These are phyloP conservation scores for Antennarius maculatus DNA, from an alignment of 2,797 vertebrate species.

Conservation along the genomic window DNA sequence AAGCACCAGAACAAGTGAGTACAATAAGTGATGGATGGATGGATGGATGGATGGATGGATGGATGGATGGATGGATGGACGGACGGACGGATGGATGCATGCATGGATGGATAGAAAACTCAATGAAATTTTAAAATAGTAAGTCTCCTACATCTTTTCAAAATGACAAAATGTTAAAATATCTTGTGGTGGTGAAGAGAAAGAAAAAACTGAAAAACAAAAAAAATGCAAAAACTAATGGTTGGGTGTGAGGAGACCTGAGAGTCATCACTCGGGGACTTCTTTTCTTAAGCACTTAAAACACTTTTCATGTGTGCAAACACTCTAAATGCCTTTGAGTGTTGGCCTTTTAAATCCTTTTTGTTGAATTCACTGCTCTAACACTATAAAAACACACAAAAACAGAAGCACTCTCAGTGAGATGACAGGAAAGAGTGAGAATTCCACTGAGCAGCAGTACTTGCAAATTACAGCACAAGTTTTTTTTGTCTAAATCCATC, in stretches of 20 bases:
- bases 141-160: too few species aligned
- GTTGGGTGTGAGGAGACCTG: not conserved
- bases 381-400: not conserved
- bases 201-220: too few species aligned
- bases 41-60: not conserved
- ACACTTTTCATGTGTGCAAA: not conserved
- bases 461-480: not conserved
- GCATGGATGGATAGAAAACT: too few species aligned
- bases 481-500: not conserved
- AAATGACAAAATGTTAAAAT: too few species aligned
- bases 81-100: not conserved
- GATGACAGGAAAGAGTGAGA: too few species aligned
- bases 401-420: not conserved
- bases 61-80: too few species aligned
- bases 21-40: not conserved
- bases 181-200: too few species aligned
- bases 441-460: not conserved
- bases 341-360: not conserved
- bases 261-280: not conserved
- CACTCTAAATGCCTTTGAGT: not conserved
- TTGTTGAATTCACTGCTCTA: not conserved
- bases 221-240: too few species aligned
- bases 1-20: slow-evolving; percentile 89
- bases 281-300: too few species aligned
- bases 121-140: not conserved